Percentiles rank a stretch among this genome's conserved stretches.
Evolutionary conservation across 2,888 invertebrate genomes (phyloP).

Genomic region (Mamestra brassicae): DNA sequence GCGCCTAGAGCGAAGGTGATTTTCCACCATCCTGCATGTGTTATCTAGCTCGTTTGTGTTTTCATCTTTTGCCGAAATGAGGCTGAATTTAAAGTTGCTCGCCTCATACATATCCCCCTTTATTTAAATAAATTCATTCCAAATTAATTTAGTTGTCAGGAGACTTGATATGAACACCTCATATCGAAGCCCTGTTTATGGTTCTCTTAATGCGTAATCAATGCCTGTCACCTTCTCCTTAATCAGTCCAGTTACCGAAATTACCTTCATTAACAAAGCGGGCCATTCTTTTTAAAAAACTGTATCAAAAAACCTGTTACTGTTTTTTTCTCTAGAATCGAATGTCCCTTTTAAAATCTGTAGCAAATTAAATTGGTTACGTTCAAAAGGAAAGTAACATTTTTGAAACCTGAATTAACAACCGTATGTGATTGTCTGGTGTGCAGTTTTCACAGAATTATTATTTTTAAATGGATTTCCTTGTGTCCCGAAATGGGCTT

Average conservation of each 20-base stretch:
- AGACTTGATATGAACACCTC: constrained; percentile 34
- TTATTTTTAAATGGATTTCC: not conserved
- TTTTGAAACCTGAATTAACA: constrained; percentile 69
- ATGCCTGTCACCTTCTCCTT: constrained; percentile 79
- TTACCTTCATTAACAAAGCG: constrained; percentile 83
- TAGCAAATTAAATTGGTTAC: constrained; percentile 76
- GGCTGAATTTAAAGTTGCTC: constrained; percentile 32
- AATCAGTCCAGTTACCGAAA: constrained; percentile 82
- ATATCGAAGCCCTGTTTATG: constrained; percentile 42
- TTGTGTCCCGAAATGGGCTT: constrained; percentile 5
- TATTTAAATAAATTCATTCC: constrained; percentile 13
- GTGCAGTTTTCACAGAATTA: not conserved
- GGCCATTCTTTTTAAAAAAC: constrained; percentile 80
- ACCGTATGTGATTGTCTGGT: constrained; percentile 56
- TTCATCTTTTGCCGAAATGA: constrained; percentile 57
- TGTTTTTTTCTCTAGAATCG: constrained; percentile 77
- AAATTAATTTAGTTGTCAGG: constrained; percentile 37
- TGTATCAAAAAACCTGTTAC: constrained; percentile 81
- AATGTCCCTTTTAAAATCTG: constrained; percentile 77
- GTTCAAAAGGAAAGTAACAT: constrained; percentile 71
- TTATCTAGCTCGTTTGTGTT: constrained; percentile 46
- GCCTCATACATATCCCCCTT: not conserved
- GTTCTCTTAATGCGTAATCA: constrained; percentile 75
- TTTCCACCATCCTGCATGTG: constrained; percentile 48
- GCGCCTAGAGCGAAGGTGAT: constrained; percentile 55